Conservation (phyloP, 37 sponge, comb jelly and placozoan species). For the Cladorhizidae sp. region DNA sequence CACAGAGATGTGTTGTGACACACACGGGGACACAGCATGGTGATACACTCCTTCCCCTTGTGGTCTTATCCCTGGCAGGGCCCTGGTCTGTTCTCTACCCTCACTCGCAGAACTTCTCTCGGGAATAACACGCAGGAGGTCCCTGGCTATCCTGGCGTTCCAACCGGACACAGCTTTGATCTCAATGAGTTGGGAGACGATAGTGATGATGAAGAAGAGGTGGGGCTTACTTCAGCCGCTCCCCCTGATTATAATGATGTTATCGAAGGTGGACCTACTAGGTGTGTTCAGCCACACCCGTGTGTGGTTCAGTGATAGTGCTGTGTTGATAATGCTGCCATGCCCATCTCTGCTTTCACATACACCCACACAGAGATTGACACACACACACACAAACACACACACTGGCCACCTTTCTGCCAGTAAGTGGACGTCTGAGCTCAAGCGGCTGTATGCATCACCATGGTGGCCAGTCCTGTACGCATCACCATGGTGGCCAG, state of each 20-base stretch:
- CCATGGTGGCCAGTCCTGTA: too few relatives aligned
- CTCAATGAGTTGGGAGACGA: constrained; percentile 38
- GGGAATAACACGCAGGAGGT: not conserved
- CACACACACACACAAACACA: too few relatives aligned
- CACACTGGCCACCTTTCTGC: not conserved
- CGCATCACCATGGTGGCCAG: too few relatives aligned
- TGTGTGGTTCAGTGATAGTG: too few relatives aligned
- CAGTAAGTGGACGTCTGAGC: too few relatives aligned
- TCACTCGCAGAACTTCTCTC: constrained; percentile 31
- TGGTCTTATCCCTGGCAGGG: not conserved
- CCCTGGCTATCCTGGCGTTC: constrained; percentile 7
- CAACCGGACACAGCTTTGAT: constrained; percentile 39
- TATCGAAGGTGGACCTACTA: not conserved
- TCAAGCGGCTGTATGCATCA: too few relatives aligned
- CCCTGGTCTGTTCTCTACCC: not conserved
- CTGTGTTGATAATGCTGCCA: too few relatives aligned
- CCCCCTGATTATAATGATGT: constrained; percentile 66
- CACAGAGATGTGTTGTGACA: not conserved
- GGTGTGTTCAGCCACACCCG: not conserved
- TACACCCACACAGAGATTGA: not conserved
- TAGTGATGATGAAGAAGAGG: constrained; percentile 53
- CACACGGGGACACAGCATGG: too few relatives aligned
- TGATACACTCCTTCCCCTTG: too few relatives aligned
- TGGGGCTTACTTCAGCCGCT: constrained; percentile 41
- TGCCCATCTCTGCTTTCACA: not conserved